Percentiles rank a stretch among this genome's conserved stretches.
phyloP scores from a whole-genome alignment of 2,113 vertebrate genomes.

The Gallinago undulata region DNA sequence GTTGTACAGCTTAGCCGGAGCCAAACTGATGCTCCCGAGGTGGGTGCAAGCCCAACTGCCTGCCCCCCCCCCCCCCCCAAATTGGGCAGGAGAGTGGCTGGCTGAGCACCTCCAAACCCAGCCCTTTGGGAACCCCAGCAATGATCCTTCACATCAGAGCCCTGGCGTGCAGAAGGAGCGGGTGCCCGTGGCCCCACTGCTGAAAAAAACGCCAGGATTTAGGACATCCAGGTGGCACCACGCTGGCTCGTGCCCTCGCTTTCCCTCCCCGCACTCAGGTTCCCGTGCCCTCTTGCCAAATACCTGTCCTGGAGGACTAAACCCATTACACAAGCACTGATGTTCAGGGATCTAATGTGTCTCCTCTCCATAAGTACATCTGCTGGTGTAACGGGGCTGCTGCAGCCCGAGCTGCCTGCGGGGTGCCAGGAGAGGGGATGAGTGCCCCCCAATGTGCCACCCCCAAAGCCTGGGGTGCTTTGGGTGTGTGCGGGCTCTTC shows the following conservation, averaged over 20 bases:
- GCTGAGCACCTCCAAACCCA: not conserved
- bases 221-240: not conserved
- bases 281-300: not conserved
- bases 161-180: not conserved
- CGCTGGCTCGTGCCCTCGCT: not conserved
- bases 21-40: not conserved
- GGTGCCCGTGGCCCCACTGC: not conserved
- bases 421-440: not conserved
- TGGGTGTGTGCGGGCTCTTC: fast-evolving
- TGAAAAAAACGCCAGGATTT: not conserved
- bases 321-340: not conserved
- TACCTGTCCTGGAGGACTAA: not conserved
- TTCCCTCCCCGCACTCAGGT: not conserved
- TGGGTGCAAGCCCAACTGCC: not conserved
- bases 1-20: not conserved
- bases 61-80: not conserved
- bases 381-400: not conserved
- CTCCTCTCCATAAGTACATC: not conserved
- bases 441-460: not conserved
- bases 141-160: fast-evolving
- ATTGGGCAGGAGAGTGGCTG: not conserved
- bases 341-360: fast-evolving
- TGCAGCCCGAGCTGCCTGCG: fast-evolving
- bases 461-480: not conserved
- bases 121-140: not conserved